phyloP scores from a whole-genome alignment of 2,113 vertebrate species.

The Lophotis ruficrista region DNA sequence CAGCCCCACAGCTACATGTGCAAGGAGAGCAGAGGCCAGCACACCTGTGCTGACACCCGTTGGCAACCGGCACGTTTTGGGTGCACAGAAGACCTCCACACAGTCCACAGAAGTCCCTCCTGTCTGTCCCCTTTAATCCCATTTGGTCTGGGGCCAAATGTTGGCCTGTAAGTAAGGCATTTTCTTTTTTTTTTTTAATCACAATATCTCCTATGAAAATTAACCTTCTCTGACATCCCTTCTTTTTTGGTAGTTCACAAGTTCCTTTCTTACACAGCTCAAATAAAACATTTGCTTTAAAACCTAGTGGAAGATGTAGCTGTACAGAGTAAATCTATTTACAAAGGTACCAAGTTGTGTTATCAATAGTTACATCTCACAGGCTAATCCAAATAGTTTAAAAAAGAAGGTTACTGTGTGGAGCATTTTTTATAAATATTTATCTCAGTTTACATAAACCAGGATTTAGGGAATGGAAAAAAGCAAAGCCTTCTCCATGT shows the following conservation, averaged over 20 bases:
- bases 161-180: not conserved
- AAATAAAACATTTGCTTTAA: constrained; percentile 46
- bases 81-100: not conserved
- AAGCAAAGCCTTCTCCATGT: constrained; percentile 45
- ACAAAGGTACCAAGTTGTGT: constrained; percentile 41
- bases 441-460: constrained; percentile 58
- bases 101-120: not conserved
- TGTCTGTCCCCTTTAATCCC: not conserved
- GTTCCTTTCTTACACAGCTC: constrained; percentile 4
- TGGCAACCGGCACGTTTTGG: not conserved
- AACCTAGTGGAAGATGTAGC: not conserved
- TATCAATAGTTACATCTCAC: constrained; percentile 63
- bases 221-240: not conserved
- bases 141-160: not conserved
- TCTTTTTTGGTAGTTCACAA: not conserved
- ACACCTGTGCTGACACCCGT: accelerated
- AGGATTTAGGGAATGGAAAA: constrained; percentile 64
- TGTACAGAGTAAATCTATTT: constrained; percentile 24
- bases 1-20: not conserved
- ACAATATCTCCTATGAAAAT: not conserved
- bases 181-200: not conserved
- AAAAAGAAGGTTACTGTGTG: constrained; percentile 44
- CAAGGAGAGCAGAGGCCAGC: not conserved
- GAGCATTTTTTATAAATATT: constrained; percentile 67
- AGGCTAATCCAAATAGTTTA: constrained; percentile 64